Percentiles rank a stretch among this genome's conserved stretches.
Evolutionary conservation across 1,140 invertebrate species (phyloP).

Genomic region (Leptopilina clavipes): DNA sequence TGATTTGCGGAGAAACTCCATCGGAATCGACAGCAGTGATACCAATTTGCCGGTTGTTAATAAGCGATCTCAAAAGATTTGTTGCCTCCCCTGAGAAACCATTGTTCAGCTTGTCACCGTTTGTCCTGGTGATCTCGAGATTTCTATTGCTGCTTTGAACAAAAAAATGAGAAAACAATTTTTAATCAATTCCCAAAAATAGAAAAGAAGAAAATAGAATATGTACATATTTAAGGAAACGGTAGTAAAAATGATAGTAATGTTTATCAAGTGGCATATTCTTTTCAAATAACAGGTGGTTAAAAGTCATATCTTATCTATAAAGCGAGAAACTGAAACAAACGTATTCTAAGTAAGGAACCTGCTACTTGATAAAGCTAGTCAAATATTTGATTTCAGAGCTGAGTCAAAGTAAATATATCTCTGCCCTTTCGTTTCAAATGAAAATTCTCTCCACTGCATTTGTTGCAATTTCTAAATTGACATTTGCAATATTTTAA

Average conservation of each 20-base stretch:
- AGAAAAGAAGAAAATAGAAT: not conserved
- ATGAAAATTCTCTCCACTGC: not conserved
- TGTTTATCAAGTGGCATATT: conserved; percentile 23
- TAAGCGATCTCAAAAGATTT: conserved; percentile 82
- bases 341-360: conserved; percentile 1
- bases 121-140: conserved; percentile 72
- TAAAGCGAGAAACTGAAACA: not conserved
- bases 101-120: conserved; percentile 71
- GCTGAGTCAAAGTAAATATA: conserved; percentile 24
- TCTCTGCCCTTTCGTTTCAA: not conserved
- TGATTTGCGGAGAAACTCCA: conserved; percentile 64
- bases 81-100: conserved; percentile 79
- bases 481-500: too few relatives aligned
- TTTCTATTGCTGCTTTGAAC: conserved; percentile 67
- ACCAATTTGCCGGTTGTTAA: conserved; percentile 83
- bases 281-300: conserved; percentile 21
- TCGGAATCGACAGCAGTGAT: conserved; percentile 77
- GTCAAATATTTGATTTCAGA: conserved; percentile 21
- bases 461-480: not conserved
- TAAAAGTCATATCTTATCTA: conserved; percentile 14
- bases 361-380: conserved; percentile 24
- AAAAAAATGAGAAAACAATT: conserved; percentile 33
- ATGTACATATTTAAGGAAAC: not conserved
- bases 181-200: not conserved
- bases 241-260: conserved; percentile 16